Evolutionary conservation across 2,113 vertebrate species (phyloP).

Genomic region (Egretta garzetta): DNA sequence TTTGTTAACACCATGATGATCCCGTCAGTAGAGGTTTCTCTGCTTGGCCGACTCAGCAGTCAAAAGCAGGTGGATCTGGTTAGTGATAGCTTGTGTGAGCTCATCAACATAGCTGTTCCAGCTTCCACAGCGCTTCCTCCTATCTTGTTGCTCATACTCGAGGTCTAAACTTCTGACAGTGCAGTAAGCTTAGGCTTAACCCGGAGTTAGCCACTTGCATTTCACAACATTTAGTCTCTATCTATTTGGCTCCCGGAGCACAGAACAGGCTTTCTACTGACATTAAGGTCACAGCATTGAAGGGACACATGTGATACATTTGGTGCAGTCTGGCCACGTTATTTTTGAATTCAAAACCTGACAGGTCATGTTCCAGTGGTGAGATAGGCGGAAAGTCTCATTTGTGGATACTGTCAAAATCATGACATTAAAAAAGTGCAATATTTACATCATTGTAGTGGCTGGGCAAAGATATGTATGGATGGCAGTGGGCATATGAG

Average conservation of each 20-base stretch:
- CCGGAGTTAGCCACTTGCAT: background rate
- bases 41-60: background rate
- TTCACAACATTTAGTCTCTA: background rate
- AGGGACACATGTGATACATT: rapidly evolving
- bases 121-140: background rate
- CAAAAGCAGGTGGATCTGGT: background rate
- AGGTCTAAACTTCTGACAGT: background rate
- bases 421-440: background rate
- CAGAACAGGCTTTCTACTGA: background rate
- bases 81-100: background rate
- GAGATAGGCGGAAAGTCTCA: background rate
- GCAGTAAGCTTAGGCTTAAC: background rate
- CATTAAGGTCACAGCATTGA: background rate
- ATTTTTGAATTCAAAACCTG: background rate
- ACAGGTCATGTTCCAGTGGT: background rate
- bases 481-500: background rate
- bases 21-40: background rate
- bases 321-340: background rate
- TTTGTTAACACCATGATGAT: background rate
- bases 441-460: background rate
- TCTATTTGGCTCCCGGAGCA: background rate
- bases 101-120: background rate
- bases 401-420: background rate
- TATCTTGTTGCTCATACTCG: background rate
- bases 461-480: background rate